Percentiles rank a stretch among this genome's conserved stretches.
Conservation (phyloP, 2,888 invertebrate species). For the Griposia aprilina region DNA sequence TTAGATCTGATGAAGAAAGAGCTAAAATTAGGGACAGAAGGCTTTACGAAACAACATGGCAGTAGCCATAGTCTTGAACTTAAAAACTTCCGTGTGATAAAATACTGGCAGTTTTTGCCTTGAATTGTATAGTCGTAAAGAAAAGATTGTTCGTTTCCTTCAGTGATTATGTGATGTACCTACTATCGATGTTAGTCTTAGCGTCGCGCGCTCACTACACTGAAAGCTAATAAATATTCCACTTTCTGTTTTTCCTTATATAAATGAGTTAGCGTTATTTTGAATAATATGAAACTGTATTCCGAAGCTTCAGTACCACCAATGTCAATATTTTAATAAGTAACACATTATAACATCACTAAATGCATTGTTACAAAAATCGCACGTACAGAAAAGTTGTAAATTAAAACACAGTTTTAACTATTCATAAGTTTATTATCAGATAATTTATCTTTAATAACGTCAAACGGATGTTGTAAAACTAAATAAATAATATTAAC, state of each 20-base stretch:
- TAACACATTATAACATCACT: not conserved
- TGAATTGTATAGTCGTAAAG: not conserved
- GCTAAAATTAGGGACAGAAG: not conserved
- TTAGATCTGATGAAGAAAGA: constrained; percentile 35
- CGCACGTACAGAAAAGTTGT: not conserved
- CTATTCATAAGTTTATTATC: constrained; percentile 41
- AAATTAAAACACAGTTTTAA: constrained; percentile 39
- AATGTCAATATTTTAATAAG: not conserved
- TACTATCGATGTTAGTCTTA: not conserved
- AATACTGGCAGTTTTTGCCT: not conserved
- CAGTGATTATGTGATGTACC: not conserved
- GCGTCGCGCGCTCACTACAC: constrained; percentile 4
- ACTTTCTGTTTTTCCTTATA: constrained; percentile 17
- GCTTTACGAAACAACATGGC: not conserved
- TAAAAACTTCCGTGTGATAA: not conserved
- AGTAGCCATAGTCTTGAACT: not conserved
- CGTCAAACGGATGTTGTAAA: constrained; percentile 37
- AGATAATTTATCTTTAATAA: constrained; percentile 17
- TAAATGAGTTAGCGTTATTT: constrained; percentile 29
- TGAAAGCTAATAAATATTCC: constrained; percentile 34
- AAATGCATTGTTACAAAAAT: not conserved
- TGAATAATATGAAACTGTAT: constrained; percentile 1
- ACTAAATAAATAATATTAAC: constrained; percentile 53
- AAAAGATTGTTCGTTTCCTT: not conserved
- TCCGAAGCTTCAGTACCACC: not conserved